phyloP scores from a whole-genome alignment of 53 echinoderm and acorn worm species.

The Paelopatides confundens region DNA sequence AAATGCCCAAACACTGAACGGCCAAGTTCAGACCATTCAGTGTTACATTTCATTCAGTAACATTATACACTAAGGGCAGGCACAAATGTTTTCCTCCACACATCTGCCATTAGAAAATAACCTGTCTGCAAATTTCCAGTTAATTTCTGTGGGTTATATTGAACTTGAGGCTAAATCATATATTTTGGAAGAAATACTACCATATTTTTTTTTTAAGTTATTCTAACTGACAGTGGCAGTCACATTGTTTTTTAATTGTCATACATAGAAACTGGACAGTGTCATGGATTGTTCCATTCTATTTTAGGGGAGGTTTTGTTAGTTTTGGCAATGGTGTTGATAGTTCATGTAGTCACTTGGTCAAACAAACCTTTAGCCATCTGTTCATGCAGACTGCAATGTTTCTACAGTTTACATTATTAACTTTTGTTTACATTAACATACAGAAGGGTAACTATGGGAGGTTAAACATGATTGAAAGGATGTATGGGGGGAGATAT shows the following conservation, averaged over 20 bases:
- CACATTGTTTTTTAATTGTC: conserved; percentile 43
- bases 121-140: no score
- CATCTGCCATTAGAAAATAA: neutral
- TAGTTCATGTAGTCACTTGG: conserved; percentile 38
- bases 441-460: neutral
- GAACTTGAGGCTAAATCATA: no score
- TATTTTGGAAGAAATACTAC: no score
- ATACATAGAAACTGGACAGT: conserved; percentile 35
- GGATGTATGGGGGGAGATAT: neutral
- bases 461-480: neutral
- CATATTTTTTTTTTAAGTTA: no score
- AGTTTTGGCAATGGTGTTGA: conserved; percentile 30
- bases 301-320: neutral
- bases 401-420: neutral
- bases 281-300: conserved; percentile 14
- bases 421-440: neutral
- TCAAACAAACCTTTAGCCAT: conserved; percentile 56
- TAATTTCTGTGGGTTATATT: no score
- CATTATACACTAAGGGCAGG: conserved; percentile 12
- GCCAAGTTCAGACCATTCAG: conserved; percentile 50
- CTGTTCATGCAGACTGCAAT: conserved; percentile 4
- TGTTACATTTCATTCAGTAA: conserved; percentile 28
- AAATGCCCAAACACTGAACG: conserved; percentile 46
- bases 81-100: neutral
- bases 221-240: no score